A percentile compares a stretch with the other conserved stretches of the same genome.
phyloP scores from a whole-genome alignment of 1,140 invertebrate genomes.

The Hyposmocoma kahamanoa region DNA sequence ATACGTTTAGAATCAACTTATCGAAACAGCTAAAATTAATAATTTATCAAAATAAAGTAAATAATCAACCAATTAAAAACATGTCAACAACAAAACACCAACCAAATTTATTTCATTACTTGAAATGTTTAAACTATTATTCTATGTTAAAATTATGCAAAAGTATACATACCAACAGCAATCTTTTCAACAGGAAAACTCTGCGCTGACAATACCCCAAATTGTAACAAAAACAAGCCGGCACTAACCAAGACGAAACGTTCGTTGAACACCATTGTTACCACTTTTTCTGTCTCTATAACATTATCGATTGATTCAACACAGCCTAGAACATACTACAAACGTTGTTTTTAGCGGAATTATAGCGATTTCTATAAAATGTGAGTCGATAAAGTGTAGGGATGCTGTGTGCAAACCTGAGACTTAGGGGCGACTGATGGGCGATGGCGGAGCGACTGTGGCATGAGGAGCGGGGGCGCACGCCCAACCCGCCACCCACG shows the following conservation, averaged over 20 bases:
- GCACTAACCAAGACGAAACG: conserved; percentile 16
- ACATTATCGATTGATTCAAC: not conserved
- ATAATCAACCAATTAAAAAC: too few relatives aligned
- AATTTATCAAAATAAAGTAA: too few relatives aligned
- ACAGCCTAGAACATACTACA: not conserved
- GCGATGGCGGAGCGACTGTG: too few relatives aligned
- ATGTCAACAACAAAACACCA: too few relatives aligned
- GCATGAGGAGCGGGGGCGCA: conserved; percentile 16
- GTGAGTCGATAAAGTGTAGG: conserved; percentile 28
- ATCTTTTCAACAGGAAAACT: conserved; percentile 54
- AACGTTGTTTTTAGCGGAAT: not conserved
- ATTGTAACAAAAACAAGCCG: conserved; percentile 44
- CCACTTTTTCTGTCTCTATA: not conserved
- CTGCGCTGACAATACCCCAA: conserved; percentile 43
- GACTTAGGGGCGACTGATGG: conserved; percentile 63
- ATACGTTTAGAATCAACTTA: too few relatives aligned
- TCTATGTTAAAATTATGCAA: too few relatives aligned
- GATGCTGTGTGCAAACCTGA: conserved; percentile 64
- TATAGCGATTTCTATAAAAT: conserved; percentile 23
- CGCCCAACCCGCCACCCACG: conserved; percentile 15
- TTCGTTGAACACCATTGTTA: conserved; percentile 19
- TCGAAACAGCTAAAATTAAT: too few relatives aligned
- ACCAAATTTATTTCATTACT: too few relatives aligned
- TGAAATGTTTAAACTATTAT: too few relatives aligned
- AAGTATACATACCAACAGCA: conserved; percentile 60